Evolutionary conservation across 2,888 invertebrate species (phyloP).

Genomic region (Nipponacmea schrenckii): DNA sequence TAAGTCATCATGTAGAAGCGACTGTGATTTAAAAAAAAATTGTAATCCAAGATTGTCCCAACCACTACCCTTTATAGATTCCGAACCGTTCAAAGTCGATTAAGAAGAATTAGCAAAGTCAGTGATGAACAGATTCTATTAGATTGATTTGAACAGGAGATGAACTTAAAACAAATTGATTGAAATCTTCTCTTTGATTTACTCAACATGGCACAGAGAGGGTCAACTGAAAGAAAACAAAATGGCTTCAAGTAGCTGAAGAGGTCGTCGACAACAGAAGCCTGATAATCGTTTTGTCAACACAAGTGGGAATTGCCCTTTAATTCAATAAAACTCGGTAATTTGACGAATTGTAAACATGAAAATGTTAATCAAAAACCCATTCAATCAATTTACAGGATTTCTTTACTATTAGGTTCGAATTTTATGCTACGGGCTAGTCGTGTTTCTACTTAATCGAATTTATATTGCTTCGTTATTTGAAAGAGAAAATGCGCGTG

Average conservation of each 20-base stretch:
- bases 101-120: no score
- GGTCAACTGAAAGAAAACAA: no score
- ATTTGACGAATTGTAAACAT: constrained; percentile 41
- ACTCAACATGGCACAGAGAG: no score
- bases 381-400: constrained; percentile 41
- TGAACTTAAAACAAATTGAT: no score
- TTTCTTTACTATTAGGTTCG: constrained; percentile 39
- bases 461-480: constrained; percentile 13
- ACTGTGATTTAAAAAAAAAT: no score
- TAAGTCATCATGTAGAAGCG: no score
- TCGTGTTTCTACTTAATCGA: constrained; percentile 20
- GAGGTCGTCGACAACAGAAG: constrained; percentile 15
- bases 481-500: not conserved
- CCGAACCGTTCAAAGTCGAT: no score
- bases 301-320: constrained; percentile 20
- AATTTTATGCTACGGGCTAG: constrained; percentile 40
- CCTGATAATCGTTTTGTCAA: constrained; percentile 15
- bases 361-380: constrained; percentile 41
- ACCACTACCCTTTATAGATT: no score
- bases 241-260: constrained; percentile 8
- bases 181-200: no score
- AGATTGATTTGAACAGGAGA: no score
- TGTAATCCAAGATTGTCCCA: no score
- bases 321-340: constrained; percentile 39
- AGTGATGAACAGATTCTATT: no score